A percentile compares a stretch with the other conserved stretches of the same genome.
These are phyloP conservation scores for Cololabis saira DNA, from an alignment of 2,113 vertebrate genomes.

Conservation along the genomic window DNA sequence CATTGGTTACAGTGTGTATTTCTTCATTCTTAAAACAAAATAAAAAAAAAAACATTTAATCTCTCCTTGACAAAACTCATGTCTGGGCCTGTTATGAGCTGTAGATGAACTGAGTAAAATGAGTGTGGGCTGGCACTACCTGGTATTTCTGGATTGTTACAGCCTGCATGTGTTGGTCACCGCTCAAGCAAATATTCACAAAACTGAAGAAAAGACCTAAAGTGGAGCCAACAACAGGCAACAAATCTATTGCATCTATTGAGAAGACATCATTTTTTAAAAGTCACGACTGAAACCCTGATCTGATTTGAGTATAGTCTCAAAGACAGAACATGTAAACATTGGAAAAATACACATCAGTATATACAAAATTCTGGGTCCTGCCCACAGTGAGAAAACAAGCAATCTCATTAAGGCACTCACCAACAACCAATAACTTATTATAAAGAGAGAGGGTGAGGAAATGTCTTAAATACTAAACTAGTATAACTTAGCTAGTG, in stretches of 20 bases:
- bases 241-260: constrained; percentile 16
- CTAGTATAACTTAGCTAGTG: constrained; percentile 77
- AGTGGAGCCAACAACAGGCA: background rate
- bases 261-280: constrained; percentile 4
- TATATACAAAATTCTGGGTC: constrained; percentile 75
- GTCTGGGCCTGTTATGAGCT: background rate
- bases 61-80: background rate
- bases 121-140: background rate
- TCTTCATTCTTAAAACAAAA: constrained; percentile 47
- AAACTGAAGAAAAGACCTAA: constrained; percentile 5
- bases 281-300: constrained; percentile 40
- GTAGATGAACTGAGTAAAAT: background rate
- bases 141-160: constrained; percentile 3
- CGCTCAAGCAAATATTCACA: constrained; percentile 19
- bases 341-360: constrained; percentile 56
- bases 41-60: background rate
- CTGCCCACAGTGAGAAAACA: constrained; percentile 72
- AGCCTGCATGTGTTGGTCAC: constrained; percentile 43
- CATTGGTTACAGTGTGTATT: constrained; percentile 23
- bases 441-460: constrained; percentile 33
- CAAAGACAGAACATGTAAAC: constrained; percentile 59
- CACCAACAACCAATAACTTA: constrained; percentile 72
- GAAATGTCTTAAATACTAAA: constrained; percentile 78
- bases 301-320: constrained; percentile 57
- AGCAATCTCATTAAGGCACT: constrained; percentile 48